phyloP scores from a whole-genome alignment of 2,888 invertebrate species.

The Scaptomyza polygonia region DNA sequence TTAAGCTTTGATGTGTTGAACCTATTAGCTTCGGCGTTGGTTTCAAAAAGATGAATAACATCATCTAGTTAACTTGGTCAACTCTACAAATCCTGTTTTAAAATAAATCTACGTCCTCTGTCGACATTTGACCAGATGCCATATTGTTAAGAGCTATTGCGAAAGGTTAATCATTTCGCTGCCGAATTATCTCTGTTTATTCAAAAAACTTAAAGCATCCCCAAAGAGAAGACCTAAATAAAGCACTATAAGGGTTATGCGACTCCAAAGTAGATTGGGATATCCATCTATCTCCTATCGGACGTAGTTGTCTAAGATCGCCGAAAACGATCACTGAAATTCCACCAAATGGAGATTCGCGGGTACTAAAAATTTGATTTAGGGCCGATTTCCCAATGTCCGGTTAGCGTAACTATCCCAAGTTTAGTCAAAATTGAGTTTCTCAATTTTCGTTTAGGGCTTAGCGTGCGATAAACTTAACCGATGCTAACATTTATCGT shows the following conservation, averaged over 20 bases:
- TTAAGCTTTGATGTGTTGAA: too few relatives aligned
- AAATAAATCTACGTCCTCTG: too few relatives aligned
- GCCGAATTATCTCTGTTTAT: conserved; percentile 22
- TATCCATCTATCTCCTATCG: conserved; percentile 6
- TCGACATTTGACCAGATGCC: conserved; percentile 5
- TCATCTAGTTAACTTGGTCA: conserved; percentile 1
- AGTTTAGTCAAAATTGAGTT: too few relatives aligned
- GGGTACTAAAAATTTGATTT: conserved; percentile 12
- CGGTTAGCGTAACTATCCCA: too few relatives aligned
- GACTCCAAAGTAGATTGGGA: not conserved
- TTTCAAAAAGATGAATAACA: not conserved
- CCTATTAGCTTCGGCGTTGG: too few relatives aligned
- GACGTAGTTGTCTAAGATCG: too few relatives aligned
- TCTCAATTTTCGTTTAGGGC: too few relatives aligned
- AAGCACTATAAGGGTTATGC: conserved; percentile 12
- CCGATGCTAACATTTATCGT: too few relatives aligned
- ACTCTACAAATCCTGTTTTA: not conserved
- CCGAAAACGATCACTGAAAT: conserved; percentile 16
- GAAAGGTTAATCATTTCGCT: conserved; percentile 17
- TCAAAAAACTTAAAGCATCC: conserved; percentile 20
- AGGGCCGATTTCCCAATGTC: too few relatives aligned
- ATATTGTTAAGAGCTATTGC: conserved; percentile 24
- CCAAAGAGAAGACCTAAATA: conserved; percentile 18
- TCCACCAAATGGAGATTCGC: conserved; percentile 6
- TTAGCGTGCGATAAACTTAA: too few relatives aligned